Evolutionary conservation across 2,113 vertebrate species (phyloP), one percentile per base, ranked within the genome.

Genomic region (Clarias macrocephalus): DNA sequence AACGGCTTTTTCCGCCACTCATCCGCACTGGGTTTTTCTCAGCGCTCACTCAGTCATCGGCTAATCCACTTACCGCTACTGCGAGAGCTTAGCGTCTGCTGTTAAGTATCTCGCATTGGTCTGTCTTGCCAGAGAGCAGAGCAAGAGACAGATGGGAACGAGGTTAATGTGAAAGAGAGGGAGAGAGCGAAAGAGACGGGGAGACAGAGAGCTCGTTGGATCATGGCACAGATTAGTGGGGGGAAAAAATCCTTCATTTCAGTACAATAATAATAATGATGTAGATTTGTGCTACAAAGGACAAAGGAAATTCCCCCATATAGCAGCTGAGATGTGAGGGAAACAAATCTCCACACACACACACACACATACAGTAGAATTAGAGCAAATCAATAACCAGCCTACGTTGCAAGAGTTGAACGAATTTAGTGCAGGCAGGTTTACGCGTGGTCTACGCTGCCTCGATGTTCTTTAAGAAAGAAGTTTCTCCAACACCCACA

Each of bases 71-170:
- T 85, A 85, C 63, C 42, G 25, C 77, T 63, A 65, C 76, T 33
- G 75, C 37, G 76, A 83, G 63, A 85, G 87, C 76, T 80, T 75
- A 88, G 56, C 30, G 77, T 85, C 87, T 82, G 87, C 80, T 37
- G n/a, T 54, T 28, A n/a, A 82, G 66, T 54, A 60, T 82, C 42
- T 75, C 57, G 16, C 86, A 82, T 16, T 25, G 56, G 52, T 73
- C 85, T 59, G 63, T 80, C 19, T 68, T 68, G 76, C 76, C 77
- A 81, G 54, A 42, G 30, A 72, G 54, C 15, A 60, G 37, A 87
- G 68, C 66, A 54, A 18, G 79, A 87, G 86, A 87, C 86, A 87
- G 86, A 87, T 87, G 86, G 79, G 80, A 87, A 72, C 80, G 33
- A 56, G 68, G 86, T 63, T 80, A 70, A 86, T 80, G 76, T 15